Evolutionary conservation across 2,113 vertebrate species (phyloP).

Genomic region (Argyrosomus japonicus): DNA sequence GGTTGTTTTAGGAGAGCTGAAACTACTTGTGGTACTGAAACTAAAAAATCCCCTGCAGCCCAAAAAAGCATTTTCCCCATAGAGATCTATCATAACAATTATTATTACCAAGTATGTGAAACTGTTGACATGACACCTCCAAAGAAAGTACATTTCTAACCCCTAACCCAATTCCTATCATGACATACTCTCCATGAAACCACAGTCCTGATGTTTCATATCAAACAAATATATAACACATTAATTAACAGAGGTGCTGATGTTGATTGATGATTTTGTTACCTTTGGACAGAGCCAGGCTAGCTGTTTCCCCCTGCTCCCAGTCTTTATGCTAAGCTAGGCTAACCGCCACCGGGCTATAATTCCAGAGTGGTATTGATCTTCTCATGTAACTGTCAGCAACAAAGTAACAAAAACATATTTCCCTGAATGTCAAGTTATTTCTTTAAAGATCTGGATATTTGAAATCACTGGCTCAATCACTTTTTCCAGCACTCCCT

Average conservation of each 20-base stretch:
- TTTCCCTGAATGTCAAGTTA: slow-evolving; percentile 8
- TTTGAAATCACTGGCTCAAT: slow-evolving; percentile 2
- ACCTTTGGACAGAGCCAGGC: too few relatives aligned
- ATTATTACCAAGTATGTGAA: not conserved
- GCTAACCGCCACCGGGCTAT: not conserved
- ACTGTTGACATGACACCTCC: too few relatives aligned
- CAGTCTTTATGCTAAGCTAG: not conserved
- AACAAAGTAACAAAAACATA: not conserved
- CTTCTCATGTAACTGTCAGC: not conserved
- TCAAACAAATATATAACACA: not conserved
- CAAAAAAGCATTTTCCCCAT: not conserved
- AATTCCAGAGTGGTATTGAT: not conserved
- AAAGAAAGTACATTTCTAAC: too few relatives aligned
- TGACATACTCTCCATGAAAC: not conserved
- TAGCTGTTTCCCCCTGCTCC: not conserved
- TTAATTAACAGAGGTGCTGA: not conserved
- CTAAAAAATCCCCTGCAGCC: not conserved
- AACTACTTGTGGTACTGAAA: not conserved
- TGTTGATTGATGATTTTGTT: too few relatives aligned
- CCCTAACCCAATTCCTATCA: too few relatives aligned
- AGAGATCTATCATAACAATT: not conserved
- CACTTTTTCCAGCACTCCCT: slow-evolving; percentile 13
- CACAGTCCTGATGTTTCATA: not conserved
- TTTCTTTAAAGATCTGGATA: not conserved
- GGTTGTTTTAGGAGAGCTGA: not conserved